Evolutionary conservation across 2,113 vertebrate genomes (phyloP).

Genomic region (Poeciliopsis occidentalis): DNA sequence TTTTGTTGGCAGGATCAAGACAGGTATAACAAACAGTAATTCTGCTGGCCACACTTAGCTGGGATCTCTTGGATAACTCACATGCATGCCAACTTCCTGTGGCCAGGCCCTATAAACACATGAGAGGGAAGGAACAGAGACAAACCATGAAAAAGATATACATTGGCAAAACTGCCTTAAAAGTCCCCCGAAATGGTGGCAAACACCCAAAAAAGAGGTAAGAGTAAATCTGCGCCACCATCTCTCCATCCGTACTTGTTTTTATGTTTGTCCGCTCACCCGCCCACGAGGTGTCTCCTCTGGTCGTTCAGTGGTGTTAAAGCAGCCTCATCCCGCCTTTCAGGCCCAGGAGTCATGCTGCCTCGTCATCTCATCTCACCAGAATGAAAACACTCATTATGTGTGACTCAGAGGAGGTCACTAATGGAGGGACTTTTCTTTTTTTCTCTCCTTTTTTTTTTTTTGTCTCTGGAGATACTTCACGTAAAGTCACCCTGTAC

Average conservation of each 20-base stretch:
- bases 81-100: conserved; percentile 55
- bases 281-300: conserved; percentile 63
- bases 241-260: conserved; percentile 48
- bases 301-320: conserved; percentile 38
- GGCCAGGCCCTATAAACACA: conserved; percentile 72
- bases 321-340: conserved; percentile 49
- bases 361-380: conserved; percentile 64
- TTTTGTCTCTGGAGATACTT: conserved; percentile 60
- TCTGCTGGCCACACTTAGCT: conserved; percentile 64
- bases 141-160: conserved; percentile 86
- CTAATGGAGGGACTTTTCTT: conserved; percentile 53
- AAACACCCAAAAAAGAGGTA: conserved; percentile 85
- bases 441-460: too few relatives aligned
- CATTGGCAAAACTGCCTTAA: conserved; percentile 84
- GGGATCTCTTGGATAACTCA: conserved; percentile 54
- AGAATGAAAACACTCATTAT: conserved; percentile 69
- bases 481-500: conserved; percentile 53
- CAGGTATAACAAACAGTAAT: conserved; percentile 66
- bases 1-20: conserved; percentile 79
- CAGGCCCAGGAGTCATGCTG: conserved; percentile 53
- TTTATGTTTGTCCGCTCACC: conserved; percentile 64
- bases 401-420: conserved; percentile 69
- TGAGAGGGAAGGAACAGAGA: conserved; percentile 77
- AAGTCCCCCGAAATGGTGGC: conserved; percentile 81
- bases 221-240: conserved; percentile 52